Base-by-base conservation (phyloP, 2,888 invertebrate genomes). In the Lagria hirta region DNA sequence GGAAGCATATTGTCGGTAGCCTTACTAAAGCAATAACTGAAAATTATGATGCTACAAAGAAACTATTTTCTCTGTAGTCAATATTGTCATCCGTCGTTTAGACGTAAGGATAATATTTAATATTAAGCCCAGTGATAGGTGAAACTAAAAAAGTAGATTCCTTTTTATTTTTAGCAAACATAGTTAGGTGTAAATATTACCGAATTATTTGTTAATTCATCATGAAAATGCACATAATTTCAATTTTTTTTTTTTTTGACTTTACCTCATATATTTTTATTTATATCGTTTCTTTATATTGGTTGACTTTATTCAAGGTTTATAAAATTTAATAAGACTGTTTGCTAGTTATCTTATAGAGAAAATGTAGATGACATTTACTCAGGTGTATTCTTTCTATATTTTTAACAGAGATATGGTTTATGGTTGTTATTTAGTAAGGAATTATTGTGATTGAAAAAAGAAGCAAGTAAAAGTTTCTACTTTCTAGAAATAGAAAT, bases 1-100 rank as follows among this genome's bases (percentile, higher is more conserved):
- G 47, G 95, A 95, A 71, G 85, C 88, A 1, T 82, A 80, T 50
- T 72, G 79, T 54, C 80, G 81, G 77, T 81, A 81, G 69, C 70
- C 65, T 55, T 20, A 23, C 12, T 20, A 14, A 37, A 17, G 8
- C 27, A 21, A n/a, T n/a, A 35, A 44, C 33, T 44, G 37, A 32
- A 32, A 37, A 33, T 16, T 27, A 12, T 28, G 5, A 12, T 12
- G 26, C 7, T 7, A 26, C 11, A 26, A 16, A 14, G 23, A 21
- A 13, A 13, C 18, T 14, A 16, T 18, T 33, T 42, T 29, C 12
- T 27, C 15, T 4, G 8, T 26, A 20, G 20, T 11, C 2, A 22
- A 30, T 33, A 42, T 37, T 27, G 43, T 47, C 42, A 43, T 43
- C 42, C 42, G 37, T 43, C 40, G 38, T 45, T 30, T 41, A 36